phyloP scores from a whole-genome alignment of 2,888 invertebrate genomes.

The Hydraecia micacea region DNA sequence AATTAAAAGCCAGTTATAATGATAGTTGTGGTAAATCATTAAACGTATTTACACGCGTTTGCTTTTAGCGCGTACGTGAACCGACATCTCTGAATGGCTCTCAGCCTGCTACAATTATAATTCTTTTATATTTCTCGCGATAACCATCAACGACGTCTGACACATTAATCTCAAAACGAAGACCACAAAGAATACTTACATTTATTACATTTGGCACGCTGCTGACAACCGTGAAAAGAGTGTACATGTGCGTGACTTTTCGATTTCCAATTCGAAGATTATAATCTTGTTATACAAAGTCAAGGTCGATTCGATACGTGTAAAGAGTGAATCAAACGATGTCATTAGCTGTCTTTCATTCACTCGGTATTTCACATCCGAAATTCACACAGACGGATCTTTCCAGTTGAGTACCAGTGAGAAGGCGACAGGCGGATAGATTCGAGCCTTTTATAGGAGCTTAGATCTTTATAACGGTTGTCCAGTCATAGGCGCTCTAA shows the following conservation, averaged over 20 bases:
- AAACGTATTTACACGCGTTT: conserved; percentile 61
- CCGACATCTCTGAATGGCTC: conserved; percentile 43
- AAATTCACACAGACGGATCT: conserved; percentile 46
- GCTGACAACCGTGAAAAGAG: conserved; percentile 78
- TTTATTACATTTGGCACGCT: conserved; percentile 81
- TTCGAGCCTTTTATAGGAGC: conserved; percentile 65
- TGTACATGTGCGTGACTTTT: conserved; percentile 79
- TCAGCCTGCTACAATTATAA: conserved; percentile 59
- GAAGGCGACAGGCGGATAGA: conserved; percentile 51
- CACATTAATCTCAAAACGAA: conserved; percentile 80
- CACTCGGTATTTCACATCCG: conserved; percentile 38
- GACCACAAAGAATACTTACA: conserved; percentile 73
- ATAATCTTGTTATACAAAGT: conserved; percentile 76
- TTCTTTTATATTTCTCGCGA: conserved; percentile 59
- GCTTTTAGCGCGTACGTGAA: conserved; percentile 62
- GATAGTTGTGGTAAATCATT: conserved; percentile 48
- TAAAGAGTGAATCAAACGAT: conserved; percentile 59
- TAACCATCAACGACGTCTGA: conserved; percentile 66
- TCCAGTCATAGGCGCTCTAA: conserved; percentile 73
- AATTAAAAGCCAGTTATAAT: conserved; percentile 55
- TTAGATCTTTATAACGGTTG: conserved; percentile 75
- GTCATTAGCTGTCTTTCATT: conserved; percentile 53
- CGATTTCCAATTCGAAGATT: conserved; percentile 77
- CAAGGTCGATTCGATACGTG: conserved; percentile 77
- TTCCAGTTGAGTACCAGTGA: conserved; percentile 43